A percentile compares a stretch with the other conserved stretches of the same genome.
phyloP scores from a whole-genome alignment of 2,888 invertebrate species.

The Trichopria drosophilae region DNA sequence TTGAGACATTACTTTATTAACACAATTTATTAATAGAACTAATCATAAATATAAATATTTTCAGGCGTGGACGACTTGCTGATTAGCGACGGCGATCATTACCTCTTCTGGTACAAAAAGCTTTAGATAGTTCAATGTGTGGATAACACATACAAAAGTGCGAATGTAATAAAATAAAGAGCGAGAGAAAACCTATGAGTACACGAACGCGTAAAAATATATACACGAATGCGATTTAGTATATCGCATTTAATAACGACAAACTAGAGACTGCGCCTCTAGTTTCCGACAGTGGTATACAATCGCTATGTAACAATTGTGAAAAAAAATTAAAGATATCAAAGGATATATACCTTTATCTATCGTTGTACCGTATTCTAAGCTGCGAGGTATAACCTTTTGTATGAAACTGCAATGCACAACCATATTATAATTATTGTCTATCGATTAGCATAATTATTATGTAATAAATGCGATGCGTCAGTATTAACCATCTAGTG shows the following conservation, averaged over 20 bases:
- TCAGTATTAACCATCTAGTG: slow-evolving; percentile 24
- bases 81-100: slow-evolving; percentile 86
- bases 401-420: slow-evolving; percentile 58
- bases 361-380: slow-evolving; percentile 36
- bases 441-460: slow-evolving; percentile 36
- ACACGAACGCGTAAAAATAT: too few relatives aligned
- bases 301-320: too few relatives aligned
- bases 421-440: slow-evolving; percentile 54
- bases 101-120: slow-evolving; percentile 91
- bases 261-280: too few relatives aligned
- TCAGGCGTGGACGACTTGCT: slow-evolving; percentile 84
- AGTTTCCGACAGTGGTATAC: too few relatives aligned
- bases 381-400: slow-evolving; percentile 52
- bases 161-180: slow-evolving; percentile 22
- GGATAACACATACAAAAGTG: slow-evolving; percentile 6
- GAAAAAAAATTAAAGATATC: slow-evolving; percentile 27
- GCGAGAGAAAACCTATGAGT: slow-evolving; percentile 26
- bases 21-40: too few relatives aligned
- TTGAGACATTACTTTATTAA: too few relatives aligned
- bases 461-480: slow-evolving; percentile 50
- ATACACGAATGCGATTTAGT: too few relatives aligned
- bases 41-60: slow-evolving; percentile 1
- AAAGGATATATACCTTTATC: slow-evolving; percentile 3
- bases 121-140: slow-evolving; percentile 60
- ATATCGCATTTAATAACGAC: too few relatives aligned